phyloP scores from a whole-genome alignment of 2,113 vertebrate genomes.

The Anhinga rufa region DNA sequence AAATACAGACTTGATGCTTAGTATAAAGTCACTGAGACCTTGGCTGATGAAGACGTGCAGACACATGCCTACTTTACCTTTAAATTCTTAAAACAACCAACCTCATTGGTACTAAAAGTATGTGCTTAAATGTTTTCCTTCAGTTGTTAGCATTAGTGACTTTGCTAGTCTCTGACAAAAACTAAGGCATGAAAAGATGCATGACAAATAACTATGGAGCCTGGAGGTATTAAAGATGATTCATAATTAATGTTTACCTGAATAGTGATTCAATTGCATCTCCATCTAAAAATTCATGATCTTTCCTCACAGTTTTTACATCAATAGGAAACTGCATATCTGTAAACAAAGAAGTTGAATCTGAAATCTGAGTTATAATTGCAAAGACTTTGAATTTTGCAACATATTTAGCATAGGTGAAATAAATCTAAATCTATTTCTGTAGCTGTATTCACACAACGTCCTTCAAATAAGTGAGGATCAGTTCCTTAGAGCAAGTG shows the following conservation, averaged over 20 bases:
- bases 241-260: conserved; percentile 65
- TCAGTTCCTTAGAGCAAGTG: not conserved
- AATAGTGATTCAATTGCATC: conserved; percentile 76
- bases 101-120: not conserved
- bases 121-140: not conserved
- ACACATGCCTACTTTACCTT: not conserved
- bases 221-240: not conserved
- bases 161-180: not conserved
- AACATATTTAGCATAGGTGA: not conserved
- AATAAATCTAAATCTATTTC: not conserved
- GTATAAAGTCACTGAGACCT: not conserved
- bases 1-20: not conserved
- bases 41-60: not conserved
- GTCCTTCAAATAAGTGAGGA: not conserved
- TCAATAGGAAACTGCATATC: conserved; percentile 78
- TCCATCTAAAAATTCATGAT: conserved; percentile 79
- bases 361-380: not conserved
- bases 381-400: not conserved
- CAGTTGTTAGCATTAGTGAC: not conserved
- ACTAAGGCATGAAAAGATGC: not conserved
- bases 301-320: conserved; percentile 72
- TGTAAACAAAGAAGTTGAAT: conserved; percentile 35
- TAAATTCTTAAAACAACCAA: not conserved
- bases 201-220: not conserved
- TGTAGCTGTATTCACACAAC: not conserved